A percentile compares a stretch with the other conserved stretches of the same genome.
These are phyloP conservation scores for Dasyprocta punctata DNA, from an alignment of 2,113 vertebrate genomes.

Conservation along the genomic window DNA sequence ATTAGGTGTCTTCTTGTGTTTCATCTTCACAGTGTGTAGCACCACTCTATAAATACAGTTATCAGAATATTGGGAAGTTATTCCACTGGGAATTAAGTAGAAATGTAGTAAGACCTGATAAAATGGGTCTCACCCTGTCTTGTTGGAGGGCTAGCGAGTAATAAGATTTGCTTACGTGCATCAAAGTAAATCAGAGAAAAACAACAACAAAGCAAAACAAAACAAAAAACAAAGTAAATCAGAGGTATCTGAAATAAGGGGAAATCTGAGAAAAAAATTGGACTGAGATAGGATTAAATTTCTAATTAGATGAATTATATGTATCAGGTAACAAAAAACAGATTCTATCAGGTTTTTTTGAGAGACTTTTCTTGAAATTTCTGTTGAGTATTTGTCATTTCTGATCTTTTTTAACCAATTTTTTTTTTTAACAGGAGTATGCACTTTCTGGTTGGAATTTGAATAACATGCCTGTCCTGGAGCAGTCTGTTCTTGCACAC, in stretches of 20 bases:
- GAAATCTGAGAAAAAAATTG: constrained; percentile 22
- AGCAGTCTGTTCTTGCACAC: constrained; percentile 97
- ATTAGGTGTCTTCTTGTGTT: neutral
- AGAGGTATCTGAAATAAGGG: constrained; percentile 4
- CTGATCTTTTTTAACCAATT: neutral
- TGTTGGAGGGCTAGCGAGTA: neutral
- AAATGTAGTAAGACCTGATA: neutral
- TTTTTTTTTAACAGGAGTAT: constrained; percentile 91
- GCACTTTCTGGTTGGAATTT: constrained; percentile 98
- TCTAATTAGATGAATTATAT: neutral
- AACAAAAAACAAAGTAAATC: neutral
- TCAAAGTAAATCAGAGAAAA: neutral
- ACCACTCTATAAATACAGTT: neutral
- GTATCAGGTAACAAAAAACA: neutral
- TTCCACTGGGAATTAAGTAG: neutral
- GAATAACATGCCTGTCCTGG: constrained; percentile 99
- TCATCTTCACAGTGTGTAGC: neutral
- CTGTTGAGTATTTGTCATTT: neutral
- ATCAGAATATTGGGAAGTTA: constrained; percentile 42
- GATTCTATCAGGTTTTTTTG: neutral
- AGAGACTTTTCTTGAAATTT: neutral
- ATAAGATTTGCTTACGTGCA: neutral
- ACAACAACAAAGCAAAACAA: too few species aligned
- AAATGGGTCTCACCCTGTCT: constrained; percentile 19
- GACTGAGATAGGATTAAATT: constrained; percentile 13